Base-by-base conservation (phyloP, 2,888 invertebrate genomes). In the Rhaphigaster nebulosa region DNA sequence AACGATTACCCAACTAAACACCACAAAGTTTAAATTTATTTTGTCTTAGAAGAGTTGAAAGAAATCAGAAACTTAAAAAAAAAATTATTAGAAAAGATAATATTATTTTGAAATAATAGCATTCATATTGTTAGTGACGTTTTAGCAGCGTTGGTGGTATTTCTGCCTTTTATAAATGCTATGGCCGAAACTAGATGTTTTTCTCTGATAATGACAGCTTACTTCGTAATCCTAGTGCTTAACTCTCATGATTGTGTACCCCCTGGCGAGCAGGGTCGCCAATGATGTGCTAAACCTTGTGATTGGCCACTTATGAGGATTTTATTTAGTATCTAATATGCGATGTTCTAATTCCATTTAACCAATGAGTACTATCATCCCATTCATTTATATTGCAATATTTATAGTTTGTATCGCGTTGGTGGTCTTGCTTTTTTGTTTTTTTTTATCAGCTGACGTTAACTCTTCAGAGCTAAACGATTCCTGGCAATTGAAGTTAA, bases 71-170 rank as follows among this genome's bases (percentile, higher is more conserved):
- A n/a, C n/a, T n/a, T n/a, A n/a, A n/a, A n/a, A n/a, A n/a, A n/a
- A n/a, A n/a, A n/a, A n/a, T n/a, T n/a, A n/a, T n/a, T n/a, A n/a
- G n/a, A n/a, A n/a, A n/a, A n/a, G n/a, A n/a, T n/a, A n/a, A n/a
- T n/a, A n/a, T n/a, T n/a, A n/a, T n/a, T n/a, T n/a, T n/a, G n/a
- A n/a, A n/a, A n/a, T n/a, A n/a, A n/a, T n/a, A n/a, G n/a, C n/a
- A n/a, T n/a, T n/a, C n/a, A n/a, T n/a, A n/a, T n/a, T n/a, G n/a
- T n/a, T n/a, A n/a, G n/a, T n/a, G n/a, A n/a, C 8, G 6, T n/a
- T n/a, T 60, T 60, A n/a, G 8, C n/a, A 60, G n/a, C 60, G 60
- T 60, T 60, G 60, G 60, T 60, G 60, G 60, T 60, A n/a, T 60
- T 54, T 20, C 54, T n/a, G 8, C 60, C n/a, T n/a, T n/a, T 26